Evolutionary conservation across 2,113 vertebrate genomes (phyloP).

Genomic region (Chlamydotis undulata): DNA sequence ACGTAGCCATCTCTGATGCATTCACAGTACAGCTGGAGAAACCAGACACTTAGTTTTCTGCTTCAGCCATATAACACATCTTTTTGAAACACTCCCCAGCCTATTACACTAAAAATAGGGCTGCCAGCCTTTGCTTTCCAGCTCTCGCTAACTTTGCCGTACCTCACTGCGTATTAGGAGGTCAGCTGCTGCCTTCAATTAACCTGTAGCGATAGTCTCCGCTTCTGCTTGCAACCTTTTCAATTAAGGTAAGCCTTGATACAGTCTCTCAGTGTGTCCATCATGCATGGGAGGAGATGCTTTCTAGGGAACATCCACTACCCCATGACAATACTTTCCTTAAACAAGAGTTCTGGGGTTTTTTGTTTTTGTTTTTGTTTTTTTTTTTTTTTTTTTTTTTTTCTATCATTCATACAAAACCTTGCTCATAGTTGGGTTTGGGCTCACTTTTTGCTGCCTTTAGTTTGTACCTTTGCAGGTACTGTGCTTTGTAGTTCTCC

Average conservation of each 20-base stretch:
- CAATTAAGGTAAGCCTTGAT: background rate
- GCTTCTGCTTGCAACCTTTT: background rate
- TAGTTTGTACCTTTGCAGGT: background rate
- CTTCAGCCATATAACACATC: background rate
- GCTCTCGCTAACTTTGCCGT: background rate
- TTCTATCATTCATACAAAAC: background rate
- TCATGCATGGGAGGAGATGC: background rate
- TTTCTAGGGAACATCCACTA: background rate
- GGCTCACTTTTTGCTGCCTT: background rate
- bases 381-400: background rate
- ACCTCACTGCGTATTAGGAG: background rate
- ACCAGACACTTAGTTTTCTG: background rate
- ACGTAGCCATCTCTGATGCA: background rate
- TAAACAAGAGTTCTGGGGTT: background rate
- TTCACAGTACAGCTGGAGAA: background rate
- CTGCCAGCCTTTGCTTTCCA: background rate
- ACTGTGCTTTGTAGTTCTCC: background rate
- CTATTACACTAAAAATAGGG: background rate
- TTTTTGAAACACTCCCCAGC: background rate
- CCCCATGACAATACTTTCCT: background rate
- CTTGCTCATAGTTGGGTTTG: background rate
- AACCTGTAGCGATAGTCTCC: background rate
- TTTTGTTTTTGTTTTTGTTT: background rate
- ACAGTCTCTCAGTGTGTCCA: background rate
- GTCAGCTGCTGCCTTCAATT: background rate